Evolutionary conservation across 2,888 invertebrate species (phyloP).

Genomic region (Anticlea derivata): DNA sequence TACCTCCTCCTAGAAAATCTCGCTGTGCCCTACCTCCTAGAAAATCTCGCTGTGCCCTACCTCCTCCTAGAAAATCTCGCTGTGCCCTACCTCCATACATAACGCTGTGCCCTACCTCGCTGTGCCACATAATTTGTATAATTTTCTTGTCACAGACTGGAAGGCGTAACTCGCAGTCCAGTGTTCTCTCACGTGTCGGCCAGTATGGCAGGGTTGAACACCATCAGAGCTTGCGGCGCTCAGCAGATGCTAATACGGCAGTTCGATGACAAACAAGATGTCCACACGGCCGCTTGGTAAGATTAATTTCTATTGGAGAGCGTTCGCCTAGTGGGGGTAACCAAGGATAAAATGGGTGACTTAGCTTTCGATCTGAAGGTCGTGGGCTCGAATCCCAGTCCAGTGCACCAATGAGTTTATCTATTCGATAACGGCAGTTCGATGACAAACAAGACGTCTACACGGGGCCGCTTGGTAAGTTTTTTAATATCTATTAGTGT

Average conservation of each 20-base stretch:
- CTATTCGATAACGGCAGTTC: slow-evolving; percentile 85
- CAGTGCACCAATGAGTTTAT: no score
- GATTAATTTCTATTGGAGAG: slow-evolving; percentile 11
- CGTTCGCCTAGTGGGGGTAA: no score
- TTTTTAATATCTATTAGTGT: no score
- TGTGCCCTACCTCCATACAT: no score
- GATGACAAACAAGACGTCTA: slow-evolving; percentile 87
- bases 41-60: no score
- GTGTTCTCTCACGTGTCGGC: slow-evolving; percentile 93
- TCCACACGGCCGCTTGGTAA: slow-evolving; percentile 86
- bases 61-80: no score
- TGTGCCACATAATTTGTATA: background rate
- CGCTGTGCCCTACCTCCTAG: no score
- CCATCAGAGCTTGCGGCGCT: slow-evolving; percentile 89
- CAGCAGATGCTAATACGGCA: slow-evolving; percentile 85
- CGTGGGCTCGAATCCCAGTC: no score
- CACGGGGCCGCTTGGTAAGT: slow-evolving; percentile 85
- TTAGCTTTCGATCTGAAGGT: no score
- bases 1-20: no score
- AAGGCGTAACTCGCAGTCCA: slow-evolving; percentile 88
- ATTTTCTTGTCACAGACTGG: slow-evolving; percentile 53
- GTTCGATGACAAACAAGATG: slow-evolving; percentile 87
- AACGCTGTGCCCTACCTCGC: no score
- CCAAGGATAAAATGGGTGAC: no score
- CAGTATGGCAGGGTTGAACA: slow-evolving; percentile 90